These are phyloP conservation scores for Ibycter americanus DNA, from an alignment of 2,797 vertebrate species.

Conservation along the genomic window DNA sequence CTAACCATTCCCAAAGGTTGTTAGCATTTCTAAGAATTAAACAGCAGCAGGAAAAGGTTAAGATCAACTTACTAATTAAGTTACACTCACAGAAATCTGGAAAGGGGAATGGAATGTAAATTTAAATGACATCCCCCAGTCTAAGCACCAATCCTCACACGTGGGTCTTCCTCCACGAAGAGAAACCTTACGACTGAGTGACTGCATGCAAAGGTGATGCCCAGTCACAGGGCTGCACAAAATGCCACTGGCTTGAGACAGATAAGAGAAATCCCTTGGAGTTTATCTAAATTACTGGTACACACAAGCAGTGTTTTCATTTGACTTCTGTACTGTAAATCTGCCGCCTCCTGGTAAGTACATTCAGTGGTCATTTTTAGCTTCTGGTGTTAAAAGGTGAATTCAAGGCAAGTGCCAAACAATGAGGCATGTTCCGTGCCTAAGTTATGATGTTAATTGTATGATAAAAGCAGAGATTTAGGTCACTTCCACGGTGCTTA, in stretches of 20 bases:
- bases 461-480: conserved; percentile 26
- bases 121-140: conserved; percentile 16
- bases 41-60: conserved; percentile 62
- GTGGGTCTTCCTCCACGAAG: rapidly evolving
- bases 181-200: background rate
- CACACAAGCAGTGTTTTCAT: background rate
- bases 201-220: background rate
- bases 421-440: background rate
- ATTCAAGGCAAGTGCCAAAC: conserved; percentile 3
- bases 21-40: conserved; percentile 73
- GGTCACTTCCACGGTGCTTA: conserved; percentile 25
- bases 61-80: conserved; percentile 70
- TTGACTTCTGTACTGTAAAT: background rate
- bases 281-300: background rate
- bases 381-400: background rate
- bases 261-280: background rate
- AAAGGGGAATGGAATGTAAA: conserved; percentile 40
- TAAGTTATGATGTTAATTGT: background rate
- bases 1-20: conserved; percentile 71
- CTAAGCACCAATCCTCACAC: background rate
- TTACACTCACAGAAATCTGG: conserved; percentile 54
- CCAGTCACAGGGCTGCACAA: background rate
- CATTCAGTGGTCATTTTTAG: background rate
- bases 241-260: background rate
- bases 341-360: background rate